Evolutionary conservation across 1,140 invertebrate species (phyloP).

Genomic region (Colletes latitarsis): DNA sequence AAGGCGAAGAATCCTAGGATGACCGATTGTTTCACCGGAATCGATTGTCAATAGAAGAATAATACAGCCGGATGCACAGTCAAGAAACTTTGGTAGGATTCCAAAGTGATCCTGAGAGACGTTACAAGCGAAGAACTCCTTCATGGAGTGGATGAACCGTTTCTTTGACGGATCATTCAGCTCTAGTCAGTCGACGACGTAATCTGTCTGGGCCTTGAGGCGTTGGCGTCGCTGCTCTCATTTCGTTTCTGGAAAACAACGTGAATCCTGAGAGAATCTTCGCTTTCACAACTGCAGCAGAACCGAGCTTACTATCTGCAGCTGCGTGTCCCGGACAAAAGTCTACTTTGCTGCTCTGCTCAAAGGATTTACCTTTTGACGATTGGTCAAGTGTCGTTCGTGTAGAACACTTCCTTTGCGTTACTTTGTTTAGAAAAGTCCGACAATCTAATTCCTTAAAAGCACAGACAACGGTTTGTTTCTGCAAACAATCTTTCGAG

Average conservation of each 20-base stretch:
- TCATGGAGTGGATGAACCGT: constrained; percentile 52
- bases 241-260: constrained; percentile 62
- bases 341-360: background rate
- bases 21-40: background rate
- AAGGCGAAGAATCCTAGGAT: background rate
- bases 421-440: constrained; percentile 1
- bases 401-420: background rate
- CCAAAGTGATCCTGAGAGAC: constrained; percentile 57
- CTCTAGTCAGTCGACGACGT: constrained; percentile 66
- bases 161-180: constrained; percentile 72
- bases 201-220: constrained; percentile 71
- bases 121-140: constrained; percentile 41
- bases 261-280: constrained; percentile 42
- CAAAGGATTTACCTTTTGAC: background rate
- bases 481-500: background rate
- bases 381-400: background rate
- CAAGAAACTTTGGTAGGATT: constrained; percentile 55
- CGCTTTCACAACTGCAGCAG: constrained; percentile 15
- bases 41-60: constrained; percentile 41
- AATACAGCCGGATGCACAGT: constrained; percentile 2
- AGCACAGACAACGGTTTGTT: no score
- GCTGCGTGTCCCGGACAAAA: constrained; percentile 13
- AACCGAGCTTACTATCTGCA: constrained; percentile 16
- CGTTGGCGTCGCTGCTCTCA: constrained; percentile 48
- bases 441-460: constrained; percentile 7